Conservation (phyloP, 1,140 invertebrate species). For the Drosophila rhopaloa region DNA sequence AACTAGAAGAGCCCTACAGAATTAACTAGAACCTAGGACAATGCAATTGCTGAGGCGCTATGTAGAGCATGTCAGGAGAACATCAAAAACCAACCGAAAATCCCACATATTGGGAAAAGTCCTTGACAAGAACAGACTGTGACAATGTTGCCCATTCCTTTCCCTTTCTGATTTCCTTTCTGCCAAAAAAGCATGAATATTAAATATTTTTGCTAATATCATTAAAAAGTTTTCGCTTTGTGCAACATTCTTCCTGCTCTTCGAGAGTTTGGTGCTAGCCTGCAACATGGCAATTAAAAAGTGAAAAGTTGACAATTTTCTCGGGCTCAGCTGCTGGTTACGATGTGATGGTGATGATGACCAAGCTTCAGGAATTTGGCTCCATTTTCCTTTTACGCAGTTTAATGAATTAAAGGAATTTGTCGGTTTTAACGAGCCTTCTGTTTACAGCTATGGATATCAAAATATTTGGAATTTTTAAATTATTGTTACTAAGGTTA, state of each 20-base stretch:
- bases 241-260: constrained; percentile 50
- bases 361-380: not conserved
- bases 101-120: constrained; percentile 58
- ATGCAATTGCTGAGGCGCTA: constrained; percentile 33
- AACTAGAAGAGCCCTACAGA: constrained; percentile 18
- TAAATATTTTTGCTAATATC: constrained; percentile 71
- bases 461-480: too few species aligned
- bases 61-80: constrained; percentile 58
- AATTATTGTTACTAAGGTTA: too few species aligned
- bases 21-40: constrained; percentile 19
- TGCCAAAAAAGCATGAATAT: constrained; percentile 46
- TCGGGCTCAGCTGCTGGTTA: constrained; percentile 21
- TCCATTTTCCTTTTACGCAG: constrained; percentile 5
- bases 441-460: too few species aligned
- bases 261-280: constrained; percentile 30
- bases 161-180: not conserved
- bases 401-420: not conserved
- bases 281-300: constrained; percentile 65
- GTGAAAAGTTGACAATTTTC: constrained; percentile 58
- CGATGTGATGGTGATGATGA: constrained; percentile 3
- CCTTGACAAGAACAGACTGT: constrained; percentile 61
- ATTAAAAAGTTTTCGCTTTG: constrained; percentile 77
- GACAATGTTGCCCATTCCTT: constrained; percentile 18
- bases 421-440: not conserved
- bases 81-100: constrained; percentile 56